Evolutionary conservation across 2,888 invertebrate genomes (phyloP).

Genomic region (Onchidella celtica): DNA sequence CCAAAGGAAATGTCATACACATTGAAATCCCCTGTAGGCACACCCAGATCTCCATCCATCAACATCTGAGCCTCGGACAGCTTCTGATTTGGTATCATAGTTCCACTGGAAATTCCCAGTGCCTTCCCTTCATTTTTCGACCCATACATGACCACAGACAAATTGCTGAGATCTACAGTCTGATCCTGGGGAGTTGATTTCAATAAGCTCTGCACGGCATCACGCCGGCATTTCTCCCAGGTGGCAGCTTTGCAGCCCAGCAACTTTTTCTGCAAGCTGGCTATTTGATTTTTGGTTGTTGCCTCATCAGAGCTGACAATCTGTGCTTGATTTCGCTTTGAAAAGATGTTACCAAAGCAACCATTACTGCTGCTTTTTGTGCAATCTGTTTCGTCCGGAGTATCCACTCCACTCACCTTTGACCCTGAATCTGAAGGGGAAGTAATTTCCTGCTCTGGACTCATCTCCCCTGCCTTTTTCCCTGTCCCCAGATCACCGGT

Average conservation of each 20-base stretch:
- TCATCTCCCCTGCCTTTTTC: not conserved
- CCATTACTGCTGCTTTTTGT: constrained; percentile 54
- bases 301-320: not conserved
- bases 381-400: not conserved
- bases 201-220: constrained; percentile 17
- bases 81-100: no score
- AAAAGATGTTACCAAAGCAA: constrained; percentile 67
- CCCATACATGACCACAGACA: no score
- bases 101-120: no score
- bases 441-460: not conserved
- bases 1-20: no score
- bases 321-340: constrained; percentile 57
- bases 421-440: not conserved
- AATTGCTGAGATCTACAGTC: constrained; percentile 4
- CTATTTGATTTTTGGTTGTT: not conserved
- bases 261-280: constrained; percentile 27
- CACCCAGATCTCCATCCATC: no score
- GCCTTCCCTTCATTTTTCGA: no score
- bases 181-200: constrained; percentile 29
- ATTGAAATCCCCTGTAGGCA: no score
- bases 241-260: constrained; percentile 51
- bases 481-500: not conserved
- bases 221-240: constrained; percentile 54
- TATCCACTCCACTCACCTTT: not conserved
- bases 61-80: no score